Evolutionary conservation across 2,888 invertebrate genomes (phyloP).

Genomic region (Athrips mouffetella): DNA sequence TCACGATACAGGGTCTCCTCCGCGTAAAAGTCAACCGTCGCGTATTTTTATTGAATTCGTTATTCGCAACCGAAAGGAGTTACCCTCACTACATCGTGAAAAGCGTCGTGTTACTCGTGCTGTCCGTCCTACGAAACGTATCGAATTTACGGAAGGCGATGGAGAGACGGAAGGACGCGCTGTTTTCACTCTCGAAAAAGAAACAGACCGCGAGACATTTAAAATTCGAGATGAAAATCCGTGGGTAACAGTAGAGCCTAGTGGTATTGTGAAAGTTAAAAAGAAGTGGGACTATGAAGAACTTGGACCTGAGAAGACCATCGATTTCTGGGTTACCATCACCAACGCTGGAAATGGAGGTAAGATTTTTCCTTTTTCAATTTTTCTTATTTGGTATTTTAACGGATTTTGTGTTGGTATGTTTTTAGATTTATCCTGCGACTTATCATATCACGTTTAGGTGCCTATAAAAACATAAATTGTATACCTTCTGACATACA

Average conservation of each 20-base stretch:
- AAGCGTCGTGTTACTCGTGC: conserved; percentile 91
- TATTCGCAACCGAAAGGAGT: conserved; percentile 76
- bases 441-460: no score
- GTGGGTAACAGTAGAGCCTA: conserved; percentile 95
- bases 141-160: conserved; percentile 94
- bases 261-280: conserved; percentile 94
- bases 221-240: conserved; percentile 96
- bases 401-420: no score
- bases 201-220: conserved; percentile 94
- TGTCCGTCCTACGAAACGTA: conserved; percentile 95
- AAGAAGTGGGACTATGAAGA: conserved; percentile 99
- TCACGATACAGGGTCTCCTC: conserved; percentile 88
- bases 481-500: no score
- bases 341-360: conserved; percentile 93
- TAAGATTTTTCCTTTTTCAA: conserved; percentile 61
- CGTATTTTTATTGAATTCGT: conserved; percentile 87
- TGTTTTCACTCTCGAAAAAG: conserved; percentile 93
- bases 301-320: conserved; percentile 94
- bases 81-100: conserved; percentile 82
- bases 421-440: no score
- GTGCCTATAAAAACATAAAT: no score
- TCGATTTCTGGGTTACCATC: conserved; percentile 97
- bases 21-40: conserved; percentile 84
- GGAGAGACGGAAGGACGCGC: conserved; percentile 92
- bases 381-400: no score